These are phyloP conservation scores for Polypterus bichir DNA, from an alignment of 2,113 vertebrate species.

Conservation along the genomic window DNA sequence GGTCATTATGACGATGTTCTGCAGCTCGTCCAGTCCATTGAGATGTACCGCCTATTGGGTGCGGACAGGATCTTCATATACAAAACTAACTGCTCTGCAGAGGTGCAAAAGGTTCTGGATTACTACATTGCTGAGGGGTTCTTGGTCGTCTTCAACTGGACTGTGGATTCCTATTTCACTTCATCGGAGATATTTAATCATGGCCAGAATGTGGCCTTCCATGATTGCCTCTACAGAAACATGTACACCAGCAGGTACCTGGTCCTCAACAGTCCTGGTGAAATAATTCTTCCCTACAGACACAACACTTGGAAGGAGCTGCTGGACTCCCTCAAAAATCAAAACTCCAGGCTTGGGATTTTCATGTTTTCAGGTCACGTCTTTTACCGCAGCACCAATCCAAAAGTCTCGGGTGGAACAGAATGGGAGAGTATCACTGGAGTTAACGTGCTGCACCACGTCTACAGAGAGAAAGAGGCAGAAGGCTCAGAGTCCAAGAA, in stretches of 20 bases:
- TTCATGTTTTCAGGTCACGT: slow-evolving; percentile 14
- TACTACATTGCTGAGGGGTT: background rate
- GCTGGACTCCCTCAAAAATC: background rate
- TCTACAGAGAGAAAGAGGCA: slow-evolving; percentile 12
- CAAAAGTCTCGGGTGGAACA: background rate
- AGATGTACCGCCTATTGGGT: slow-evolving; percentile 17
- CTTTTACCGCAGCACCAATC: slow-evolving; percentile 6
- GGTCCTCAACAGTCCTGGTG: slow-evolving; percentile 9
- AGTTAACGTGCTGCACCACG: slow-evolving; percentile 11
- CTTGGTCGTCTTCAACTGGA: no score
- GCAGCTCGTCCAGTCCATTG: slow-evolving; percentile 17
- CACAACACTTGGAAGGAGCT: slow-evolving; percentile 17
- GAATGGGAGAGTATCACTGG: slow-evolving; percentile 10
- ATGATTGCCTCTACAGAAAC: no score
- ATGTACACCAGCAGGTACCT: no score
- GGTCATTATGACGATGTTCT: slow-evolving; percentile 7
- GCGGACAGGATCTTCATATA: slow-evolving; percentile 14
- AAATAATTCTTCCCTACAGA: slow-evolving; percentile 11
- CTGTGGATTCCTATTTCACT: no score
- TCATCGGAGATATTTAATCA: no score
- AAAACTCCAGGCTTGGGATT: background rate
- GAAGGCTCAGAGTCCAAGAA: slow-evolving; percentile 7
- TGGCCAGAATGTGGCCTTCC: no score
- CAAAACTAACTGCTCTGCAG: slow-evolving; percentile 7
- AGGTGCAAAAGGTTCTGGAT: background rate